Conservation (phyloP, 2,113 vertebrate species). For the Alaudala cheleensis region DNA sequence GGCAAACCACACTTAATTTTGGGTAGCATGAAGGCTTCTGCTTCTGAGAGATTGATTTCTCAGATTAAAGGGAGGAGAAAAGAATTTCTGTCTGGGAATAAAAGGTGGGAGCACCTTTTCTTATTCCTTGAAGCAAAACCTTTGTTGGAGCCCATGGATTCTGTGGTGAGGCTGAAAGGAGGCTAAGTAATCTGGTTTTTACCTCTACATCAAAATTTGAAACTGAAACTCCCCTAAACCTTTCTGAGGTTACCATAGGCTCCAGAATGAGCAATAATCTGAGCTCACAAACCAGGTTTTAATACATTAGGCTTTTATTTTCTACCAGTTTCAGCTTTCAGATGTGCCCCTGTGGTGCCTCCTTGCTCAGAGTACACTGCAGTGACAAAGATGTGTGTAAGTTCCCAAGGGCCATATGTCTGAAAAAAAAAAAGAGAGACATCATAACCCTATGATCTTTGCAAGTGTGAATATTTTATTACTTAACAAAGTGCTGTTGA, state of each 20-base stretch:
- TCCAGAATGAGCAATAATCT: background rate
- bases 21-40: background rate
- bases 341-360: background rate
- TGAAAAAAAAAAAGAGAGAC: background rate
- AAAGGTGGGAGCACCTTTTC: background rate
- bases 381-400: background rate
- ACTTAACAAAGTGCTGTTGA: constrained; percentile 24
- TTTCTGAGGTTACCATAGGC: background rate
- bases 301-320: background rate
- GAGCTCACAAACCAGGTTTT: background rate
- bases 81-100: background rate
- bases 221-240: background rate
- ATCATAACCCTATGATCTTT: background rate
- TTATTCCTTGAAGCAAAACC: background rate
- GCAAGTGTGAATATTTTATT: constrained; percentile 42
- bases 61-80: background rate
- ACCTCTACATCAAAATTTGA: background rate
- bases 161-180: background rate
- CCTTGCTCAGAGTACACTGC: background rate
- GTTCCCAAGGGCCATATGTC: background rate
- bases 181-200: background rate
- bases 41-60: background rate
- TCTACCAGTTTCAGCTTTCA: background rate
- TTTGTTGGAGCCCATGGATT: background rate
- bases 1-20: background rate